Evolutionary conservation across 1,140 invertebrate species (phyloP).

Genomic region (Drosophila punjabiensis): DNA sequence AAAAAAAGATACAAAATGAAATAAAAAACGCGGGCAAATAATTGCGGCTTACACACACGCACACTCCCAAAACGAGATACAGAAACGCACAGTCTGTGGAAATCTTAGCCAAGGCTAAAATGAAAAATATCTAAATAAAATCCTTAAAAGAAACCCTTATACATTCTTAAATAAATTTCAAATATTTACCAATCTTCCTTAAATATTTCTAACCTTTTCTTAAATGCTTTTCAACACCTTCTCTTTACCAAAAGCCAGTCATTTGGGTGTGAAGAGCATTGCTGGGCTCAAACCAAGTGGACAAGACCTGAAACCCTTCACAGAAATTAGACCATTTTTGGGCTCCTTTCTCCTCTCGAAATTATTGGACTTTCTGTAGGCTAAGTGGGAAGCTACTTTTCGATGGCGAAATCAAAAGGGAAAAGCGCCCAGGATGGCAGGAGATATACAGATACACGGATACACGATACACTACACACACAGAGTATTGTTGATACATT

Average conservation of each 20-base stretch:
- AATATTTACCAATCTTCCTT: too few species aligned
- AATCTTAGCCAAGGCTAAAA: slow-evolving; percentile 15
- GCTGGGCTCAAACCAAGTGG: slow-evolving; percentile 1
- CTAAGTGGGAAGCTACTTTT: slow-evolving; percentile 29
- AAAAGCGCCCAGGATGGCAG: background rate
- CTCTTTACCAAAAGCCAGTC: slow-evolving; percentile 5
- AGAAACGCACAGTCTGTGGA: background rate
- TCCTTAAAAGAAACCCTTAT: too few species aligned
- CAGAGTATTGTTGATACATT: slow-evolving; percentile 58
- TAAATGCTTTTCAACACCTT: background rate
- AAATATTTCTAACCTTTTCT: background rate
- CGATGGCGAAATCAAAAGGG: background rate
- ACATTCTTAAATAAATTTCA: too few species aligned
- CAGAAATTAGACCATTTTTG: slow-evolving; percentile 60
- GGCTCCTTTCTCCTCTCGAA: background rate
- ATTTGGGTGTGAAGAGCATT: slow-evolving; percentile 28
- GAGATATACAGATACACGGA: slow-evolving; percentile 13
- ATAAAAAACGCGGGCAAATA: slow-evolving; percentile 33
- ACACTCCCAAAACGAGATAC: background rate
- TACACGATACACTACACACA: background rate
- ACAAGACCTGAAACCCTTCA: slow-evolving; percentile 42
- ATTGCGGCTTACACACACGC: slow-evolving; percentile 43
- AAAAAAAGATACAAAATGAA: slow-evolving; percentile 4
- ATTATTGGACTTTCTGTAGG: slow-evolving; percentile 44
- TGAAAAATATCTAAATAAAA: too few species aligned